Evolutionary conservation across 2,113 vertebrate genomes (phyloP), one percentile per base, ranked within the genome.

Genomic region (Microtus oregoni): DNA sequence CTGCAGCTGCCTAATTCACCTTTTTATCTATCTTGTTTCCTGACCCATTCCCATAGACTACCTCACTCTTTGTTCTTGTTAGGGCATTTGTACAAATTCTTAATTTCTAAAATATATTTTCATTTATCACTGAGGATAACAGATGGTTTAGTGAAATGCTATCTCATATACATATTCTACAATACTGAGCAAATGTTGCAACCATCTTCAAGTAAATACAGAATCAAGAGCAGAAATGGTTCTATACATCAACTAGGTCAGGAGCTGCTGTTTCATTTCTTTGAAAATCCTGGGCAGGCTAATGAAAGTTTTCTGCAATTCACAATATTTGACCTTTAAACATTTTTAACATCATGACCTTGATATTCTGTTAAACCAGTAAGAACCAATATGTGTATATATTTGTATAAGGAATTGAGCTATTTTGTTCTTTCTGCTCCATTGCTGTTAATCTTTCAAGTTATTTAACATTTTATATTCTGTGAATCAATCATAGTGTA

Each of bases 401-500:
- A 55, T 94, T 82, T 65, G 30, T 50, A 73, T 68, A 41, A 26
- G 65, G 32, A 38, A 47, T 3, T 73, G 3, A 47, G 28, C 47
- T 52, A 94, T 76, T 79, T 83, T 86, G 83, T 76, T 73, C 0
- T 89, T 76, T 94, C 38, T 78, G 38, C 52, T 92, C 11, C 6
- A 68, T 77, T 93, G n/a, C 1, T 89, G 1, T 76, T 78, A 61
- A 82, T 72, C 12, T 55, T 86, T 78, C 28, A 89, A 91, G n/a
- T 50, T 92, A 83, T 95, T 92, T 87, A 93, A 47, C 76, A 61
- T 82, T 91, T 95, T 83, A 55, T 10, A 90, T 89, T 88, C 72
- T 12, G 50, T 72, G 6, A 30, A 55, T 70, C 11, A 58, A 76
- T 65, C 12, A 72, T 73, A 85, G 68, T 91, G 2, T 72, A 22